These are phyloP conservation scores for Drosophila phalerata DNA, from an alignment of 2,888 invertebrate species.

Conservation along the genomic window DNA sequence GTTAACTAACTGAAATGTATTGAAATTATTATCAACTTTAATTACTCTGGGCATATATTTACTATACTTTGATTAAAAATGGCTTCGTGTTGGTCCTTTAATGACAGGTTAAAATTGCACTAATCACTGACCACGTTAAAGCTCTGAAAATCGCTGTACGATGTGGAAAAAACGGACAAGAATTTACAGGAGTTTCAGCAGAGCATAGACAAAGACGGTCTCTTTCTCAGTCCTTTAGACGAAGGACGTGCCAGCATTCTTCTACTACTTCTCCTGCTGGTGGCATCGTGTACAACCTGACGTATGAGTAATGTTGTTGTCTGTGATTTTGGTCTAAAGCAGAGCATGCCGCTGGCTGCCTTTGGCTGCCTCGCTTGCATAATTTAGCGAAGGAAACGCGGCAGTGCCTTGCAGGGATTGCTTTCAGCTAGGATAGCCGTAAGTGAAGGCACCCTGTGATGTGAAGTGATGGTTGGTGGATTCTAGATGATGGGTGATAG, in stretches of 20 bases:
- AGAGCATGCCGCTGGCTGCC: constrained; percentile 45
- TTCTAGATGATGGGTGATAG: neutral
- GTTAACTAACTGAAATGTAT: neutral
- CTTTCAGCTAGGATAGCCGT: constrained; percentile 29
- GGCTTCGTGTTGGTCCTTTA: constrained; percentile 5
- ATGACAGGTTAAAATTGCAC: constrained; percentile 12
- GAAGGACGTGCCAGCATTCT: constrained; percentile 56
- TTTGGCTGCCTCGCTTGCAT: constrained; percentile 58
- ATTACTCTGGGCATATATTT: too few relatives aligned
- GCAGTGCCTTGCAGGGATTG: constrained; percentile 55
- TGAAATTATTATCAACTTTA: too few relatives aligned
- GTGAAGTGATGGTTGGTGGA: neutral
- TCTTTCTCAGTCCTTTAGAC: constrained; percentile 2
- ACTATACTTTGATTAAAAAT: neutral
- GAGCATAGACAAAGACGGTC: constrained; percentile 23
- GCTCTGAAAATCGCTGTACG: constrained; percentile 24
- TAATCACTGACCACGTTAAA: constrained; percentile 33
- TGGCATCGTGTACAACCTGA: constrained; percentile 59
- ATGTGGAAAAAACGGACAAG: constrained; percentile 28
- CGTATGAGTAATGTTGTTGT: constrained; percentile 78
- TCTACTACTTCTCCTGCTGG: constrained; percentile 13
- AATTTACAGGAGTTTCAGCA: constrained; percentile 21
- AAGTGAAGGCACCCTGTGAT: neutral
- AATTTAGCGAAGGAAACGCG: constrained; percentile 68
- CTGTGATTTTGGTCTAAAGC: constrained; percentile 70